These are phyloP conservation scores for Phoxinus dragarum DNA, from an alignment of 2,797 vertebrate genomes.

Conservation along the genomic window DNA sequence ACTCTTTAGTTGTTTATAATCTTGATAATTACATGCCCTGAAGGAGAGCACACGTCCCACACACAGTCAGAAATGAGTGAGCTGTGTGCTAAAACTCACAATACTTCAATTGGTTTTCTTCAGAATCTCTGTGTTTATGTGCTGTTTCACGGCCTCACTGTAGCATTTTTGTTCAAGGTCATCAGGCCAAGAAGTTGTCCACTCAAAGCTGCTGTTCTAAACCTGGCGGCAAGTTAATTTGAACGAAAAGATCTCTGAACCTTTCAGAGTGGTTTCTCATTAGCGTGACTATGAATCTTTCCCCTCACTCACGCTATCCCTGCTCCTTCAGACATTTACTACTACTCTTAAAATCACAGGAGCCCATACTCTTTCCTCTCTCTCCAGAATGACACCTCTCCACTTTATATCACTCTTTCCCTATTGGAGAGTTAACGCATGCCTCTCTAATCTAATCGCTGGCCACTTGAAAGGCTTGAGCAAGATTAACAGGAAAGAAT, in stretches of 20 bases:
- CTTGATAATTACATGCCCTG: conserved; percentile 50
- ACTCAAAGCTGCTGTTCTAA: not conserved
- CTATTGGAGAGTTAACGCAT: conserved; percentile 54
- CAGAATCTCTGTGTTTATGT: not conserved
- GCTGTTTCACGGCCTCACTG: not conserved
- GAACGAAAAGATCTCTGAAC: conserved; percentile 8
- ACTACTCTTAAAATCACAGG: conserved; percentile 12
- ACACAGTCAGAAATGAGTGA: conserved; percentile 33
- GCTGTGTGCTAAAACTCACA: conserved; percentile 16
- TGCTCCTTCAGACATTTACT: conserved; percentile 28
- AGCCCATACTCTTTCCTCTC: not conserved
- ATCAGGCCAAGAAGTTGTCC: conserved; percentile 21
- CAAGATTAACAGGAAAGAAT: conserved; percentile 61
- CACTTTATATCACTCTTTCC: conserved; percentile 27
- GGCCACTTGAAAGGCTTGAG: conserved; percentile 66
- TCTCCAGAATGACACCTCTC: conserved; percentile 32
- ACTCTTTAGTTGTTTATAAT: conserved; percentile 54
- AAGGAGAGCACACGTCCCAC: conserved; percentile 19
- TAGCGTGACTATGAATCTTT: not conserved
- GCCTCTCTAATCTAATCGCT: conserved; percentile 75
- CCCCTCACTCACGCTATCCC: conserved; percentile 1
- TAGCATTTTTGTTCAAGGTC: conserved; percentile 25
- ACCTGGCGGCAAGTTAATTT: conserved; percentile 15
- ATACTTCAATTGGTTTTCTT: not conserved
- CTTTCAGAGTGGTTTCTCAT: conserved; percentile 28